Evolutionary conservation across 2,888 invertebrate genomes (phyloP).

Genomic region (Aleiodes testaceus): DNA sequence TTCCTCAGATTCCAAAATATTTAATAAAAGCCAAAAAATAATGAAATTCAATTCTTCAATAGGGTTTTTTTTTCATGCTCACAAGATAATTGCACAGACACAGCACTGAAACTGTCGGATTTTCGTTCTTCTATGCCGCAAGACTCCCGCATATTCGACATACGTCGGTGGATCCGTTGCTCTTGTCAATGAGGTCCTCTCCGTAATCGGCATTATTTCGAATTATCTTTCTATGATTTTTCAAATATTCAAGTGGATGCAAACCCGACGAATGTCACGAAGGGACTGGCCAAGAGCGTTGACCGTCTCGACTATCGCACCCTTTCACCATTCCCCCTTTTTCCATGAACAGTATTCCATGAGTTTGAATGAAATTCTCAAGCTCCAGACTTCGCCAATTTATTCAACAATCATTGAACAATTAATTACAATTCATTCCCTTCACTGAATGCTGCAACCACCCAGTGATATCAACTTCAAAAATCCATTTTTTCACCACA

Average conservation of each 20-base stretch:
- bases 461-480: too few species aligned
- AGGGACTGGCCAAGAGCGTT: slow-evolving; percentile 32
- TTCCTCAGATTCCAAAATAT: neutral
- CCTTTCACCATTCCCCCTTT: slow-evolving; percentile 20
- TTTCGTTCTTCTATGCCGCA: slow-evolving; percentile 72
- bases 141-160: slow-evolving; percentile 74
- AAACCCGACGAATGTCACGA: slow-evolving; percentile 8
- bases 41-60: neutral
- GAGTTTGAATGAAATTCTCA: too few species aligned
- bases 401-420: too few species aligned
- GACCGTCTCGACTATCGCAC: neutral
- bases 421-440: too few species aligned
- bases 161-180: slow-evolving; percentile 71
- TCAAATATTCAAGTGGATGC: neutral
- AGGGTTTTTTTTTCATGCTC: slow-evolving; percentile 73
- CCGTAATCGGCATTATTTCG: slow-evolving; percentile 66
- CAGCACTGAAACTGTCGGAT: slow-evolving; percentile 81
- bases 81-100: slow-evolving; percentile 81
- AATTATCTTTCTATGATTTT: neutral
- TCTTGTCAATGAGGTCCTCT: slow-evolving; percentile 75
- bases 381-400: too few species aligned
- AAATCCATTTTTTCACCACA: neutral
- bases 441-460: too few species aligned
- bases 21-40: neutral
- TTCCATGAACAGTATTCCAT: neutral